Percentiles rank a stretch among this genome's conserved stretches.
Conservation (phyloP, 2,113 vertebrate species). For the Engraulis encrasicolus region DNA sequence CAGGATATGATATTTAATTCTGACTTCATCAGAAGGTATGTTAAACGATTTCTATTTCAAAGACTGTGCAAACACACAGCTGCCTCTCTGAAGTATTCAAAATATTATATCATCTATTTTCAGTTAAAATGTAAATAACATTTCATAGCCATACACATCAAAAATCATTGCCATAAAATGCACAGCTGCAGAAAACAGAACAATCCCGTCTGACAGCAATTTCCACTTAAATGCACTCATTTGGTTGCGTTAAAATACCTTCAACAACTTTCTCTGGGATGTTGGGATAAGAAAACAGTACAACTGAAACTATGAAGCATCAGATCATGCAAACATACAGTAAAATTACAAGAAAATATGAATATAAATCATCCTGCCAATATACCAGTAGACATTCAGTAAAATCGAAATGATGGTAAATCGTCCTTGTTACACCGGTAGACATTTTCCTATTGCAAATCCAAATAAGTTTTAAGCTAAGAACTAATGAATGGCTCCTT, state of each 20-base stretch:
- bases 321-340: constrained; percentile 62
- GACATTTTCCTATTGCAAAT: constrained; percentile 57
- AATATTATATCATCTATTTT: constrained; percentile 23
- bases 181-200: neutral
- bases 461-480: constrained; percentile 50
- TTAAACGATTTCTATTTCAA: constrained; percentile 54
- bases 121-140: constrained; percentile 30
- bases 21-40: constrained; percentile 54
- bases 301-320: constrained; percentile 66
- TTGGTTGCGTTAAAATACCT: constrained; percentile 82
- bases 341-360: constrained; percentile 54
- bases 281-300: constrained; percentile 73
- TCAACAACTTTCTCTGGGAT: constrained; percentile 78
- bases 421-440: constrained; percentile 43
- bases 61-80: constrained; percentile 47
- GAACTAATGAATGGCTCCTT: constrained; percentile 58
- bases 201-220: constrained; percentile 33
- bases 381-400: constrained; percentile 46
- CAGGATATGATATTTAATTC: constrained; percentile 71
- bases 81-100: constrained; percentile 24
- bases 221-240: constrained; percentile 81
- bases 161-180: neutral
- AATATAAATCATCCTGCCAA: constrained; percentile 43
- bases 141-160: constrained; percentile 43
- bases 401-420: constrained; percentile 54